Base-by-base conservation (phyloP, 2,113 vertebrate genomes). In the Clarias macrocephalus region DNA sequence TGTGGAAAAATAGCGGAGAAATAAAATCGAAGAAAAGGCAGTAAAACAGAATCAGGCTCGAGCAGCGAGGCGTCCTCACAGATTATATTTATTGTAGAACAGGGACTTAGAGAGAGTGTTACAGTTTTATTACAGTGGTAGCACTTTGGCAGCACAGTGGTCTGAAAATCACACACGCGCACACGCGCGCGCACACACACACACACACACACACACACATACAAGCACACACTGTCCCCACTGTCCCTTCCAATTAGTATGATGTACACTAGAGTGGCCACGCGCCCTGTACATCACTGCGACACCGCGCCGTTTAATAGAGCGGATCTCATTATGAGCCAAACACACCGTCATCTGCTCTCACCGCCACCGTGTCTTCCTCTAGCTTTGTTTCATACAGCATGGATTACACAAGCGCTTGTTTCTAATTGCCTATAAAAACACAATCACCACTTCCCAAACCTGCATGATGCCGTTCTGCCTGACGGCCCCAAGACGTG, bases 351-450 rank as follows among this genome's bases (percentile, higher is more conserved):
- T 85, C 84, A 57, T 57, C 66, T 72, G 82, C 25, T 66, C 82
- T 75, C 33, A 25, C 83, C 8, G 21, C 9, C 0, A 10, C 30
- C 9, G 3, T 65, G 48, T 65, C 84, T 30, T 85, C 73, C 37
- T 52, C 28, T 3, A 7, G 30, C 56, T 56, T 75, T 9, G 30
- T 85, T 52, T 85, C 21, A 62, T 19, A 75, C 56, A 80, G 28
- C 3, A 13, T 62, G 79, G 30, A 86, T 83, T 54, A 77, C 7
- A 28, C 4, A 18, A 59, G 10, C 33, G 33, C 19, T 86, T 66
- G 75, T 86, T 86, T 77, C 82, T 60, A 66, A 80, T 72, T 60
- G 48, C 72, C 82, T 54, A 80, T 80, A 86, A 86, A 66, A 75
- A 60, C 68, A 73, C 56, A 86, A 62, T 83, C 80, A 86, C 73